Evolutionary conservation across 2,113 vertebrate genomes (phyloP), one percentile per base, ranked within the genome.

Genomic region (Tamias sibiricus): DNA sequence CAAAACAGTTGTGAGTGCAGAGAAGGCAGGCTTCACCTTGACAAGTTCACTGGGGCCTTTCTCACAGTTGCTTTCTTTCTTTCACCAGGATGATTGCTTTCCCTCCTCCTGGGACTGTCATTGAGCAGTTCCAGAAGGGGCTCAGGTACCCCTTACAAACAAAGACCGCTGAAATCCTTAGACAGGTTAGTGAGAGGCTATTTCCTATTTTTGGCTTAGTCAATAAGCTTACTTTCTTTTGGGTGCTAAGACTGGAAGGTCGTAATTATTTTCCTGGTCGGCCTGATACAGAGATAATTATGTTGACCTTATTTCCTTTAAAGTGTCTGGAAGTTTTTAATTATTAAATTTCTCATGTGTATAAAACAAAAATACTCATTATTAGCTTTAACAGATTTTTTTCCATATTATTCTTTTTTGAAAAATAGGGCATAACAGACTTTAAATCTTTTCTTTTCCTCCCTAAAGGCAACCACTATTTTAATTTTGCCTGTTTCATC

Each of bases 261-360:
- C 79, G 32, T 42, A 86, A 16, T 62, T 71, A 75, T 75, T 81
- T 71, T 87, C 44, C 52, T 47, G 54, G 32, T 92, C 64, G 80
- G 54, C 19, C 20, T 91, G 22, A 74, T 35, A 47, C 6, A 52
- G 13, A 87, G 37, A 91, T 69, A 64, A 87, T 57, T 87, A 44
- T 95, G 17, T 54, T 64, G 49, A 40, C 12, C 24, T 52, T 24
- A 19, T 95, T 87, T 97, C 59, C 59, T 77, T 92, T 47, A 82
- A 82, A 83, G 80, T 42, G 26, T 88, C 93, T 87, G 7, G 13
- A 82, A 59, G 32, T 90, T 88, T 88, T 89, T 2, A 71, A 84
- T 79, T 87, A 47, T 57, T 42, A 93, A 94, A 35, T 85, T 80
- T 68, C 91, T 88, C 47, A 94, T 52, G 14, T 69, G 91, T 74